Evolutionary conservation across 2,113 vertebrate genomes (phyloP).

Genomic region (Ailurus styani): DNA sequence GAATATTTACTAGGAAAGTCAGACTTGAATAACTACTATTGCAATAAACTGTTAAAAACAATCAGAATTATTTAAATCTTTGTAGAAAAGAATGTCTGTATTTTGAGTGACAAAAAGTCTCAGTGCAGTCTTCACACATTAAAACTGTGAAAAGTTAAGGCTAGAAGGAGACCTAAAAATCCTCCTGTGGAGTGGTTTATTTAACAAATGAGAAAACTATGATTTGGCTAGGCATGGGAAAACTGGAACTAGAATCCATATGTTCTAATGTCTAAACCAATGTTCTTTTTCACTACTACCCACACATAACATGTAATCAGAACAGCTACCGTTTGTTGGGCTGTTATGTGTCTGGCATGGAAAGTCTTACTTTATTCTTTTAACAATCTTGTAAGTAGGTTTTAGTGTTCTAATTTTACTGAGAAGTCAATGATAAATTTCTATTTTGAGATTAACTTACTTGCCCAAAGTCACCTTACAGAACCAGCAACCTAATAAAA

Average conservation of each 20-base stretch:
- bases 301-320: background rate
- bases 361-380: constrained; percentile 27
- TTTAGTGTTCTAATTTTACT: background rate
- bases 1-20: constrained; percentile 26
- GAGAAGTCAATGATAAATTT: constrained; percentile 16
- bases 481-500: background rate
- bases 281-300: background rate
- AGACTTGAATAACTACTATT: background rate
- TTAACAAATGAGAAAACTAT: background rate
- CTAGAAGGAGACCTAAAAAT: background rate
- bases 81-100: background rate
- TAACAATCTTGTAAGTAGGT: background rate
- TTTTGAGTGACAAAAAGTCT: background rate
- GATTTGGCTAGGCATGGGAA: background rate
- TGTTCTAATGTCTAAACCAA: background rate
- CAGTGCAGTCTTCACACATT: background rate
- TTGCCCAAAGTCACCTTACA: background rate
- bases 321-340: background rate
- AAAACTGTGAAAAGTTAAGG: background rate
- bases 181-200: background rate
- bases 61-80: constrained; percentile 7
- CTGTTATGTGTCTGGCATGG: background rate
- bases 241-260: background rate
- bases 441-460: constrained; percentile 25
- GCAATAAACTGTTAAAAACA: background rate